phyloP scores from a whole-genome alignment of 2,797 vertebrate species.

The Decapterus maruadsi region DNA sequence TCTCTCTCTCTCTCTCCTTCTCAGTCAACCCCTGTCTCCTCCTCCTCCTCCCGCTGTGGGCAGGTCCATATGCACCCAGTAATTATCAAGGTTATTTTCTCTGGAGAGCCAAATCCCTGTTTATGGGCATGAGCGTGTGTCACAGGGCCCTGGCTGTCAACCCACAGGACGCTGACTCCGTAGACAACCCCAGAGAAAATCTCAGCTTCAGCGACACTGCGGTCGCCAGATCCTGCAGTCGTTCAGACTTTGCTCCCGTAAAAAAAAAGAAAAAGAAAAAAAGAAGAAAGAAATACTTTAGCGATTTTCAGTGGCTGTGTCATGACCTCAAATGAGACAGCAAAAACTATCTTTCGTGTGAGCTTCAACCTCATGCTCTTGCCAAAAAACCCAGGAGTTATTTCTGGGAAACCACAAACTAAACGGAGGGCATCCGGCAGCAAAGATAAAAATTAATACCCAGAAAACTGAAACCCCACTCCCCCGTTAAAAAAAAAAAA shows the following conservation, averaged over 20 bases:
- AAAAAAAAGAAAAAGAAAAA: neutral
- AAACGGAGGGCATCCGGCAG: slow-evolving; percentile 30
- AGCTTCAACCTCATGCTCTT: slow-evolving; percentile 46
- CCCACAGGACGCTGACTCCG: slow-evolving; percentile 65
- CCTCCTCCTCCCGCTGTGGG: slow-evolving; percentile 63
- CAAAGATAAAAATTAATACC: slow-evolving; percentile 34
- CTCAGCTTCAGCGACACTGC: slow-evolving; percentile 31
- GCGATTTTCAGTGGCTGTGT: slow-evolving; percentile 56
- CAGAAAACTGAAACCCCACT: neutral
- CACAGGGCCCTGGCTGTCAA: slow-evolving; percentile 74
- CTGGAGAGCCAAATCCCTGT: slow-evolving; percentile 84
- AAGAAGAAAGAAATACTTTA: neutral
- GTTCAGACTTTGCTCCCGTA: slow-evolving; percentile 39
- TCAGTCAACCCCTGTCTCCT: slow-evolving; percentile 53
- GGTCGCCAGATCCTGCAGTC: slow-evolving; percentile 39
- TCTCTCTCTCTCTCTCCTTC: slow-evolving; percentile 54
- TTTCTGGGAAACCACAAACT: slow-evolving; percentile 55
- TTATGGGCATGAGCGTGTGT: slow-evolving; percentile 84
- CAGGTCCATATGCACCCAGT: slow-evolving; percentile 81
- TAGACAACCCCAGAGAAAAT: slow-evolving; percentile 53
- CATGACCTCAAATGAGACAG: slow-evolving; percentile 70
- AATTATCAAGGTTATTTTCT: slow-evolving; percentile 87
- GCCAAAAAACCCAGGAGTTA: slow-evolving; percentile 41
- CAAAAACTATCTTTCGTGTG: slow-evolving; percentile 52
- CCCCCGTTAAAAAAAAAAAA: neutral